Percentiles rank a stretch among this genome's conserved stretches.
Conservation (phyloP, 2,113 vertebrate species). For the Ammodytes marinus region DNA sequence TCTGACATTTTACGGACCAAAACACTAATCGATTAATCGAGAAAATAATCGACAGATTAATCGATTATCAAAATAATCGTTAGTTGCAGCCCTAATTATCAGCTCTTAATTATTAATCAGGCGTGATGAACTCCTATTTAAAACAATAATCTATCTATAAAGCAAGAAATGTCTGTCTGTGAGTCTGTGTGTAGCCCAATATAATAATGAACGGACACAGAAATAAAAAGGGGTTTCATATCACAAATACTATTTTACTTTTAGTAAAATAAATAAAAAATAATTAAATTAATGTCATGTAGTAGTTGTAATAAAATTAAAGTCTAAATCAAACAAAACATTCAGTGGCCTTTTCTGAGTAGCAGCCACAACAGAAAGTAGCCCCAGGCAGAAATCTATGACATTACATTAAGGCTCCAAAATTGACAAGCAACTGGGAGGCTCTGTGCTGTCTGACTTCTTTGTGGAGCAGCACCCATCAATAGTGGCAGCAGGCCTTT, state of each 20-base stretch:
- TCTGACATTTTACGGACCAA: too few species aligned
- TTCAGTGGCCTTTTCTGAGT: slow-evolving; percentile 25
- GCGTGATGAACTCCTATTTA: background rate
- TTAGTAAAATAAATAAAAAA: background rate
- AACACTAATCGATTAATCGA: too few species aligned
- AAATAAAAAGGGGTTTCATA: background rate
- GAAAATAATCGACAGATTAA: too few species aligned
- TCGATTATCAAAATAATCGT: too few species aligned
- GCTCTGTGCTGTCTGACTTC: slow-evolving; percentile 56
- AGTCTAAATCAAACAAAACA: slow-evolving; percentile 20
- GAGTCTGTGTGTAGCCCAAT: too few species aligned
- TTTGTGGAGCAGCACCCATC: slow-evolving; percentile 65
- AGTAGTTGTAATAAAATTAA: slow-evolving; percentile 19
- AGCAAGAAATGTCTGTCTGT: too few species aligned
- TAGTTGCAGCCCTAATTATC: too few species aligned
- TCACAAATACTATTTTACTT: background rate
- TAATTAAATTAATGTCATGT: background rate
- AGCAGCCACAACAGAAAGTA: slow-evolving; percentile 37
- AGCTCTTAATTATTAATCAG: background rate
- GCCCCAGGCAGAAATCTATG: slow-evolving; percentile 75
- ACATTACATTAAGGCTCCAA: slow-evolving; percentile 67
- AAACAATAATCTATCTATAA: background rate
- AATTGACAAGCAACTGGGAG: slow-evolving; percentile 62
- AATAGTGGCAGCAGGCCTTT: slow-evolving; percentile 67
- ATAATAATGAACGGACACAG: background rate